Evolutionary conservation across 2,797 vertebrate genomes (phyloP).

Genomic region (Lemur catta): DNA sequence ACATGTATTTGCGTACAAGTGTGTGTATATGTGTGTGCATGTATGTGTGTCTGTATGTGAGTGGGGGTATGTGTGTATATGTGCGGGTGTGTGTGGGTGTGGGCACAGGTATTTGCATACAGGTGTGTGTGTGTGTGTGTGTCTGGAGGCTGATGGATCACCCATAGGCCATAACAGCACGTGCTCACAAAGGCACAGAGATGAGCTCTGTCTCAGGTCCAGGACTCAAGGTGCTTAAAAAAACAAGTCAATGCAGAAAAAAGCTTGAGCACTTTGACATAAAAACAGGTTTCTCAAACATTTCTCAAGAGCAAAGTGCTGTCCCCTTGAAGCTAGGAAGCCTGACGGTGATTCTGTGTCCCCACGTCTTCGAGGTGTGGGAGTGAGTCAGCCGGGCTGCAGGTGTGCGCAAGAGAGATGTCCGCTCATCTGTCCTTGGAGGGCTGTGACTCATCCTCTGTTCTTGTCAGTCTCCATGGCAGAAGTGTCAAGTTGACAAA

Average conservation of each 20-base stretch:
- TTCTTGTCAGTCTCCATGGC: neutral
- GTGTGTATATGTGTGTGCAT: neutral
- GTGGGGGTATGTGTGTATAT: too few species aligned
- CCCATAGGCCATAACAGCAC: neutral
- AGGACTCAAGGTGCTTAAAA: neutral
- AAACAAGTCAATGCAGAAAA: neutral
- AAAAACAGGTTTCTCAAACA: neutral
- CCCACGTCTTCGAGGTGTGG: neutral
- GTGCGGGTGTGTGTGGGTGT: neutral
- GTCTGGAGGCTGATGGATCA: neutral
- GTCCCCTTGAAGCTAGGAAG: neutral
- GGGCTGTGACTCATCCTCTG: neutral
- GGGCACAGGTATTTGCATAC: too few species aligned
- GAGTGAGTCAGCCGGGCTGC: neutral
- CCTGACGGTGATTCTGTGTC: neutral
- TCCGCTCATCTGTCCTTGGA: neutral
- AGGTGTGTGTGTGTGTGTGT: neutral
- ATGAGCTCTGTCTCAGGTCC: neutral
- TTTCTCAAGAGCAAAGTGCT: neutral
- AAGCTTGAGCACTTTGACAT: neutral
- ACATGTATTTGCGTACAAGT: too few species aligned
- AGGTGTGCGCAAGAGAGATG: neutral
- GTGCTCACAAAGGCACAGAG: neutral
- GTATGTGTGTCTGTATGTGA: too few species aligned
- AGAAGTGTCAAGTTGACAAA: neutral